Percentiles rank a stretch among this genome's conserved stretches.
These are phyloP conservation scores for Sebastes variabilis DNA, from an alignment of 2,797 vertebrate genomes.

Conservation along the genomic window DNA sequence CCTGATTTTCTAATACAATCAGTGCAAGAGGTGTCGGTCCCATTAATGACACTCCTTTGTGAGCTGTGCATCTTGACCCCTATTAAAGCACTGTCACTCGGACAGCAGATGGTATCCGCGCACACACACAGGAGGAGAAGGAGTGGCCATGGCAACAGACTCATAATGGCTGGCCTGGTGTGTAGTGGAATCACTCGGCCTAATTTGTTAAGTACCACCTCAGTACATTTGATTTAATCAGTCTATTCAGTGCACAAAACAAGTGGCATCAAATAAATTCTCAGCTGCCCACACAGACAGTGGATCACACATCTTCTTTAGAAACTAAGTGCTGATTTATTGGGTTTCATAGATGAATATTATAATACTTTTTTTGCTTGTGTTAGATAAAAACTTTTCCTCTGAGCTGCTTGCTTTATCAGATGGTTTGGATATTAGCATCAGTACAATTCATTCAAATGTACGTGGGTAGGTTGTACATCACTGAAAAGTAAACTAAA, in stretches of 20 bases:
- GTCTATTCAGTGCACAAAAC: slow-evolving; percentile 77
- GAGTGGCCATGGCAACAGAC: slow-evolving; percentile 82
- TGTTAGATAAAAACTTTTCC: neutral
- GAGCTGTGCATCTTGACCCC: slow-evolving; percentile 81
- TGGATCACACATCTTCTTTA: slow-evolving; percentile 59
- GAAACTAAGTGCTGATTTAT: slow-evolving; percentile 35
- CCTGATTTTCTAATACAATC: slow-evolving; percentile 73
- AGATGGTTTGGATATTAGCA: slow-evolving; percentile 5
- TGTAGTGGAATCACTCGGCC: slow-evolving; percentile 81
- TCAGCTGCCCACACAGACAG: slow-evolving; percentile 56
- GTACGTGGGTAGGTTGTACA: neutral
- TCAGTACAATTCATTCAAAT: neutral
- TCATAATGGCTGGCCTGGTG: slow-evolving; percentile 78
- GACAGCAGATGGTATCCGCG: slow-evolving; percentile 80
- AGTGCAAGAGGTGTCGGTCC: slow-evolving; percentile 70
- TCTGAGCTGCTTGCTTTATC: slow-evolving; percentile 3
- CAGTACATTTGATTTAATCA: slow-evolving; percentile 82
- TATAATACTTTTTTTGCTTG: neutral
- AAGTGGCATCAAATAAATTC: slow-evolving; percentile 76
- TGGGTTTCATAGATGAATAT: slow-evolving; percentile 5
- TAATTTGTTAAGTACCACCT: slow-evolving; percentile 88
- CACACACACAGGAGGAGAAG: slow-evolving; percentile 51
- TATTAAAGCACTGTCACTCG: slow-evolving; percentile 80
- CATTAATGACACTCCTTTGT: slow-evolving; percentile 76
- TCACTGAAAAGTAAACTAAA: slow-evolving; percentile 1